phyloP scores from a whole-genome alignment of 2,113 vertebrate genomes.

The Pleuronectes platessa region DNA sequence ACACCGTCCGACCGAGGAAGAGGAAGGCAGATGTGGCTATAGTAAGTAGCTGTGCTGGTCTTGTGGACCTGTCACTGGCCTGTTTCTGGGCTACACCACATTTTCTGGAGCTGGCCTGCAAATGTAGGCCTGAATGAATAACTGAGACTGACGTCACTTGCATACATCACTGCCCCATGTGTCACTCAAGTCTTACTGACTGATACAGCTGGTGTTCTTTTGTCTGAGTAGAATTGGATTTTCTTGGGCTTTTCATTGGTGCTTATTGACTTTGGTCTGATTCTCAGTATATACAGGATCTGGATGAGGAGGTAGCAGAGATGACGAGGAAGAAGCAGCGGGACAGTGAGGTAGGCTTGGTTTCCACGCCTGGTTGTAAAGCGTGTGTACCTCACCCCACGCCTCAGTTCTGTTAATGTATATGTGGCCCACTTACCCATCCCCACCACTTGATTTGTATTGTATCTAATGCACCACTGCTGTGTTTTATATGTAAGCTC shows the following conservation, averaged over 20 bases:
- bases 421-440: background rate
- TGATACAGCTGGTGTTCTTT: background rate
- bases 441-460: background rate
- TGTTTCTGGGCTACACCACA: background rate
- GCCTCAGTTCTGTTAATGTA: background rate
- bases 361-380: background rate
- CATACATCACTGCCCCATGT: background rate
- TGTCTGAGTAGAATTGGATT: background rate
- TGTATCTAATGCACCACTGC: background rate
- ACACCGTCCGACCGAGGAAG: conserved; percentile 85
- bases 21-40: conserved; percentile 95
- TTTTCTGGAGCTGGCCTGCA: background rate
- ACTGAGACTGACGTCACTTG: background rate
- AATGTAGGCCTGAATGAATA: background rate
- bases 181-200: background rate
- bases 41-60: conserved; percentile 82
- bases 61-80: background rate
- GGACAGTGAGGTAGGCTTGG: conserved; percentile 81
- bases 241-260: background rate
- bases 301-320: conserved; percentile 88
- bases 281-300: conserved; percentile 90
- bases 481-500: background rate
- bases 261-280: background rate
- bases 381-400: background rate
- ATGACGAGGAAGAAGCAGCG: conserved; percentile 84